Evolutionary conservation across 2,797 vertebrate genomes (phyloP).

Genomic region (Melanotaenia parkinsoni): DNA sequence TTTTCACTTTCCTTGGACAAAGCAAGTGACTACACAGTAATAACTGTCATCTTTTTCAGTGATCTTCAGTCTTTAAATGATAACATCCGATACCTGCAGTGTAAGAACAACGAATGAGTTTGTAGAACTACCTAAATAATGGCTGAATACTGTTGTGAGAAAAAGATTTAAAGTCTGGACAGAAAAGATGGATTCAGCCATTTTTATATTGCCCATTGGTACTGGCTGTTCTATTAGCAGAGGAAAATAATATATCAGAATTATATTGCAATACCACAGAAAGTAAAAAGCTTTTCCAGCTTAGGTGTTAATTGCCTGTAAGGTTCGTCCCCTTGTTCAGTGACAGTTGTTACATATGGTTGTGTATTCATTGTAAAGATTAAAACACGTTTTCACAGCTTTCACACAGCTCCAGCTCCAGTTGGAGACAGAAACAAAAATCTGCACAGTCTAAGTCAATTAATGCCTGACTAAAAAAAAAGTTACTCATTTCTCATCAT

Average conservation of each 20-base stretch:
- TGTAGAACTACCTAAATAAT: too few relatives aligned
- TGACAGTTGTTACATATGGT: not conserved
- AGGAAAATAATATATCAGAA: not conserved
- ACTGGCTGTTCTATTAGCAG: not conserved
- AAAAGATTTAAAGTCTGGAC: too few relatives aligned
- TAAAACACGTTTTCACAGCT: not conserved
- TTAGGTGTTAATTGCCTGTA: not conserved
- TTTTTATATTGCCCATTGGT: too few relatives aligned
- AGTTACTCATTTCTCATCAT: too few relatives aligned
- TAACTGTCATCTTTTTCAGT: constrained; percentile 2
- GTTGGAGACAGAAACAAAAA: not conserved
- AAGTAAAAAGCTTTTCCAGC: not conserved
- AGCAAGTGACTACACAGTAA: constrained; percentile 8
- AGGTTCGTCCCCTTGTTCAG: not conserved
- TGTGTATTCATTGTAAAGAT: not conserved
- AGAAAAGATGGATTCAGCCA: too few relatives aligned
- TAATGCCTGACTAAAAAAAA: not conserved
- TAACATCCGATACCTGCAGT: too few relatives aligned
- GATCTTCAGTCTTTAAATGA: not conserved
- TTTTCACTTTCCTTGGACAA: constrained; percentile 2
- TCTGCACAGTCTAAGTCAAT: not conserved
- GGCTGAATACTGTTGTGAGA: too few relatives aligned
- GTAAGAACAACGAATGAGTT: too few relatives aligned
- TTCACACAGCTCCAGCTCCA: not conserved
- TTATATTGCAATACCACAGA: too few relatives aligned